A percentile compares a stretch with the other conserved stretches of the same genome.
Evolutionary conservation across 30 jellyfish, hydroid and myxozoan species (phyloP).

Genomic region (Aurelia aurita complex sp. Pacific): DNA sequence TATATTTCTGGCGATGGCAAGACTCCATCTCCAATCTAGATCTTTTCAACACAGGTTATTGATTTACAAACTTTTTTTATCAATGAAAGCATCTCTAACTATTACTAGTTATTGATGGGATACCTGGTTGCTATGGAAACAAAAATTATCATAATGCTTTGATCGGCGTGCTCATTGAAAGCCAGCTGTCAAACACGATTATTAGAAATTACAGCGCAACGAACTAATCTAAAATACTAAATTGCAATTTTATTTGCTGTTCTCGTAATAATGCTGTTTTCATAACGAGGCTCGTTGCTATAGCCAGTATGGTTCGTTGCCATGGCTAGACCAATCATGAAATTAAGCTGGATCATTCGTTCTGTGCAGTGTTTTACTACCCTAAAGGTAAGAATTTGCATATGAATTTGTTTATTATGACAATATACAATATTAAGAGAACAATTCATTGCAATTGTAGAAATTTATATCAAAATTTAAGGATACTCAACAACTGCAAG

Average conservation of each 20-base stretch:
- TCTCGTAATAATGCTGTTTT: not conserved
- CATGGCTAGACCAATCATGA: conserved; percentile 22
- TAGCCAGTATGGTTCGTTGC: conserved; percentile 16
- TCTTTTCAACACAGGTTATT: too few species aligned
- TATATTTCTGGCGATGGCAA: not conserved
- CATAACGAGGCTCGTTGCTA: not conserved
- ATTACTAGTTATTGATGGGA: not conserved
- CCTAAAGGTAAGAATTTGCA: too few species aligned
- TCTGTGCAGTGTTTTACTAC: not conserved
- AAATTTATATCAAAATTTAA: too few species aligned
- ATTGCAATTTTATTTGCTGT: not conserved
- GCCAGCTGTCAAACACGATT: not conserved
- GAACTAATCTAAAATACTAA: not conserved
- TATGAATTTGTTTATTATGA: too few species aligned
- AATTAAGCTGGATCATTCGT: not conserved
- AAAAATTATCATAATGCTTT: too few species aligned
- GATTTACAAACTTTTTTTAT: too few species aligned
- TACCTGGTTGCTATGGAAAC: conserved; percentile 7
- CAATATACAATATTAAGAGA: too few species aligned
- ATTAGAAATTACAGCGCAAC: not conserved
- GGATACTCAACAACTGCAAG: too few species aligned
- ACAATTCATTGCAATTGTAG: too few species aligned
- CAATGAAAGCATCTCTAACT: not conserved
- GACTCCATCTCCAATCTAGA: too few species aligned
- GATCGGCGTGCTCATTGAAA: too few species aligned